phyloP scores from a whole-genome alignment of 2,888 invertebrate species.

The Nomada fabriciana region DNA sequence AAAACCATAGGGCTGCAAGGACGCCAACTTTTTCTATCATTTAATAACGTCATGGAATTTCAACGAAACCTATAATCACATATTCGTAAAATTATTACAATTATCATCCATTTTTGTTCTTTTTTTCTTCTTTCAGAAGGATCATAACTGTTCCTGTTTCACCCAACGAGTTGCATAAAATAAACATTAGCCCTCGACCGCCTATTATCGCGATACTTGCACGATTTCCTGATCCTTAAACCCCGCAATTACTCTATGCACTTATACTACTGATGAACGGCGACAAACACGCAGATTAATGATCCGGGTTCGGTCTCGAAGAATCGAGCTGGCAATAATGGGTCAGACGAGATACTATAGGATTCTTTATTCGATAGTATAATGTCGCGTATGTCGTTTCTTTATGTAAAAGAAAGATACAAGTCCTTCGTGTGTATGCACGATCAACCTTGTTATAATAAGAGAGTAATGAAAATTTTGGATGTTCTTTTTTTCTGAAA shows the following conservation, averaged over 20 bases:
- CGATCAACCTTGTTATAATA: neutral
- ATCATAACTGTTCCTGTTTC: slow-evolving; percentile 12
- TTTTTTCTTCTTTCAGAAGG: neutral
- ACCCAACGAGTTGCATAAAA: slow-evolving; percentile 14
- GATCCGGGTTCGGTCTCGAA: slow-evolving; percentile 12
- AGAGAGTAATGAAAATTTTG: neutral
- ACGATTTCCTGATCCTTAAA: slow-evolving; percentile 36
- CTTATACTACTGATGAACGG: slow-evolving; percentile 25
- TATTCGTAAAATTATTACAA: slow-evolving; percentile 50
- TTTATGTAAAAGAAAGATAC: neutral
- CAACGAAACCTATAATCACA: slow-evolving; percentile 43
- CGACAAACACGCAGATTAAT: slow-evolving; percentile 10
- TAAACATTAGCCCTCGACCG: neutral
- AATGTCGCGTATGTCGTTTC: slow-evolving; percentile 1
- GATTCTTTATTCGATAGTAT: slow-evolving; percentile 25
- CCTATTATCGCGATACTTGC: slow-evolving; percentile 9
- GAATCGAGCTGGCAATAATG: slow-evolving; percentile 39
- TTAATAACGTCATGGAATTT: slow-evolving; percentile 26
- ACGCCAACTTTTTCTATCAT: slow-evolving; percentile 50
- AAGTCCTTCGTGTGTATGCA: neutral
- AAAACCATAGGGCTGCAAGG: slow-evolving; percentile 52
- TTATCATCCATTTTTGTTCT: slow-evolving; percentile 23
- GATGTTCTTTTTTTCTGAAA: too few species aligned
- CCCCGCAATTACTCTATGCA: slow-evolving; percentile 1
- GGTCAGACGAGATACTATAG: slow-evolving; percentile 39